phyloP scores from a whole-genome alignment of 2,113 vertebrate genomes.

The Petroica traversi region DNA sequence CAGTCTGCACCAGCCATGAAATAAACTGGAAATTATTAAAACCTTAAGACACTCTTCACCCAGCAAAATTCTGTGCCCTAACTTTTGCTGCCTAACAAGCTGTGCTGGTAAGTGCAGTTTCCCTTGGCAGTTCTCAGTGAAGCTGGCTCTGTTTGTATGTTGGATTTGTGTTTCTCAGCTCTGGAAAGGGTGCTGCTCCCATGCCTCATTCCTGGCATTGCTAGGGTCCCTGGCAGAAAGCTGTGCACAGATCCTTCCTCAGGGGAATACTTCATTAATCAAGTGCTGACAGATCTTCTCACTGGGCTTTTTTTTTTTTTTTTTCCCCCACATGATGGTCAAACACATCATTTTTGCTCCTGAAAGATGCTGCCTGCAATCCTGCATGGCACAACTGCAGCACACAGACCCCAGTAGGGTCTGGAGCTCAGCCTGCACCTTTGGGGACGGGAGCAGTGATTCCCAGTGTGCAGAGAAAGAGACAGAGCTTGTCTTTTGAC shows the following conservation, averaged over 20 bases:
- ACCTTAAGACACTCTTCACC: not conserved
- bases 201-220: not conserved
- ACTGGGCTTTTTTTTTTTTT: accelerated
- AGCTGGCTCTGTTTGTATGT: not conserved
- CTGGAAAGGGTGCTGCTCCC: slow-evolving; percentile 23
- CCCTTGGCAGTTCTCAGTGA: not conserved
- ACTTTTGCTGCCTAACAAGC: not conserved
- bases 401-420: not conserved
- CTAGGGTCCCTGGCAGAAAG: not conserved
- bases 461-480: not conserved
- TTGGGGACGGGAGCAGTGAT: not conserved
- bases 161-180: not conserved
- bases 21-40: not conserved
- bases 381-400: accelerated
- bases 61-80: not conserved
- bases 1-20: not conserved
- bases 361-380: not conserved
- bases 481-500: not conserved
- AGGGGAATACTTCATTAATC: slow-evolving; percentile 1
- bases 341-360: not conserved
- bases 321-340: not conserved
- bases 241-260: not conserved
- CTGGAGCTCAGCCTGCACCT: not conserved
- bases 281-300: not conserved
- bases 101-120: not conserved